phyloP scores from a whole-genome alignment of 2,797 vertebrate species.

The Sebastiscus albofasciatus region DNA sequence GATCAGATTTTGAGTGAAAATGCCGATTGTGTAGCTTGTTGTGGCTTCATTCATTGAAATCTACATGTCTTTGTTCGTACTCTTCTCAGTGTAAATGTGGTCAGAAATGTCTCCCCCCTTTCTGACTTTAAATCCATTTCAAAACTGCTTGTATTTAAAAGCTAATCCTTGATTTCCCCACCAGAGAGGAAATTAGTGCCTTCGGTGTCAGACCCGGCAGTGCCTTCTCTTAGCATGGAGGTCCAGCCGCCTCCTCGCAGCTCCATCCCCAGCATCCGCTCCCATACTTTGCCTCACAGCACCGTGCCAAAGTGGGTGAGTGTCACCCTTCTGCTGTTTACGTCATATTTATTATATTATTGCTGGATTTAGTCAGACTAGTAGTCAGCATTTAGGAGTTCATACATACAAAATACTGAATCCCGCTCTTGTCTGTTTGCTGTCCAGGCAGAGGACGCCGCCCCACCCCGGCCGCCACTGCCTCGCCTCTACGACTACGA shows the following conservation, averaged over 20 bases:
- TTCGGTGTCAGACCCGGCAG: constrained; percentile 87
- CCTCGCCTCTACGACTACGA: constrained; percentile 93
- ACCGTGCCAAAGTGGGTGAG: constrained; percentile 88
- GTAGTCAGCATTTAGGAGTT: neutral
- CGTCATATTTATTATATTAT: no score
- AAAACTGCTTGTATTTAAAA: neutral
- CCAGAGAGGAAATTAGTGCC: constrained; percentile 95
- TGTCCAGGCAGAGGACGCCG: constrained; percentile 86
- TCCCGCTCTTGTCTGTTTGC: neutral
- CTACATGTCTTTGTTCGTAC: neutral
- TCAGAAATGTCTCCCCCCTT: neutral
- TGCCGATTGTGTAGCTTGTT: neutral
- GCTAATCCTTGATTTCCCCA: neutral
- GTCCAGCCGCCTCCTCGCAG: constrained; percentile 83
- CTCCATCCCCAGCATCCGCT: constrained; percentile 77
- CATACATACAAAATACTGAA: neutral
- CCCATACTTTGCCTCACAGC: constrained; percentile 68
- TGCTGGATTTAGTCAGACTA: neutral
- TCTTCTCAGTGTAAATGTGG: neutral
- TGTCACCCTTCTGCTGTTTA: constrained; percentile 24
- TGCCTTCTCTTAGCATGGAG: constrained; percentile 89
- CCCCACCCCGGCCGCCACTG: constrained; percentile 93
- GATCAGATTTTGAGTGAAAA: neutral
- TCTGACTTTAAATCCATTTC: neutral
- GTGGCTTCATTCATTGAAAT: neutral